phyloP scores from a whole-genome alignment of 2,888 invertebrate species.

The Pollenia labialis region DNA sequence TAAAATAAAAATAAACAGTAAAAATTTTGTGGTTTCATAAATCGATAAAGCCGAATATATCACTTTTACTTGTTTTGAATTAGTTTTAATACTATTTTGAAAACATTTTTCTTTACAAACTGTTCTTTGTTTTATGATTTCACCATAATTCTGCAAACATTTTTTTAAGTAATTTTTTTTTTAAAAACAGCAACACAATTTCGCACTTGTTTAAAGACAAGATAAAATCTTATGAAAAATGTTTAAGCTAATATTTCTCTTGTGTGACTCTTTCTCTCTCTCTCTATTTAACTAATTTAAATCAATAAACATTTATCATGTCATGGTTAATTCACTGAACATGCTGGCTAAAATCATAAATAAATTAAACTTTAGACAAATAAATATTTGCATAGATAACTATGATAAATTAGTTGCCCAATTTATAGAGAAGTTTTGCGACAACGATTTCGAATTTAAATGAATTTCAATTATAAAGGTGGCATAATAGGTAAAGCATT shows the following conservation, averaged over 20 bases:
- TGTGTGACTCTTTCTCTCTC: background rate
- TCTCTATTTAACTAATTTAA: slow-evolving; percentile 42
- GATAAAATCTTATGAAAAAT: slow-evolving; percentile 47
- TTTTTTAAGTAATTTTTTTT: too few relatives aligned
- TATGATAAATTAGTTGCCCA: slow-evolving; percentile 55
- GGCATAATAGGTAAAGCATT: slow-evolving; percentile 49
- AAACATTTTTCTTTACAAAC: too few relatives aligned
- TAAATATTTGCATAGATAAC: slow-evolving; percentile 67
- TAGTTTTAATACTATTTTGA: too few relatives aligned
- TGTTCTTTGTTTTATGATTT: background rate
- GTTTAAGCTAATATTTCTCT: slow-evolving; percentile 17
- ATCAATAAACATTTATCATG: slow-evolving; percentile 67
- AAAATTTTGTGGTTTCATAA: too few relatives aligned
- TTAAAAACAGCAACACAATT: slow-evolving; percentile 11
- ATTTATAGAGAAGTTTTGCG: slow-evolving; percentile 48
- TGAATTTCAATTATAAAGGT: slow-evolving; percentile 18
- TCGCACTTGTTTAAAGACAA: slow-evolving; percentile 53
- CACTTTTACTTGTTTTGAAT: too few relatives aligned
- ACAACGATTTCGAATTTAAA: slow-evolving; percentile 38
- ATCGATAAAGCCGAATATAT: too few relatives aligned
- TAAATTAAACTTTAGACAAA: slow-evolving; percentile 36
- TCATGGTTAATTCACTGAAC: slow-evolving; percentile 65
- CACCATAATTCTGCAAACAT: too few relatives aligned
- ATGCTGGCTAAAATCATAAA: slow-evolving; percentile 42
- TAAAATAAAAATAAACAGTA: too few relatives aligned